Base-by-base conservation (phyloP, 2,113 vertebrate species). In the Erpornis zantholeuca region DNA sequence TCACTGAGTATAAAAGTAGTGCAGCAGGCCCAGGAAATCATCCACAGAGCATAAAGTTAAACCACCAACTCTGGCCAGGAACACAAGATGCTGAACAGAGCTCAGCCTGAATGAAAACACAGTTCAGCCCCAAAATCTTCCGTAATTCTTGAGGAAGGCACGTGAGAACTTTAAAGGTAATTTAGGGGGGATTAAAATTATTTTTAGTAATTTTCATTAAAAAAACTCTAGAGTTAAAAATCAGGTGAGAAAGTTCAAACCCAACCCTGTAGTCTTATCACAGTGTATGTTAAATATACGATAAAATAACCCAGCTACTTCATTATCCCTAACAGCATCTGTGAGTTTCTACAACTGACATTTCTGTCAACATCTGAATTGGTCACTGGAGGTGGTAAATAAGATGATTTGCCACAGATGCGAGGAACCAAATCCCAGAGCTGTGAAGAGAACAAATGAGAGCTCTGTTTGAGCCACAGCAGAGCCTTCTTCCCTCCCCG, bases 361-460 rank as follows among this genome's bases (percentile, higher is more conserved):
- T 93, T 93, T 92, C 88, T 96, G 63, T 68, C 31, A 47, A 90
- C 79, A 95, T 94, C 68, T 75, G 85, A 96, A 81, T 94, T 78
- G 60, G 88, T 92, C 90, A 83, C 85, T 90, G 86, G 90, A 92
- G 94, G 88, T 90, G 90, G 90, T 95, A 95, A 97, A 96, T 94
- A 93, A 94, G 77, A 97, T 84, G 88, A 94, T 96, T 95, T 88
- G 77, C 94, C 94, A 94, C 95, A 92, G 95, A 96, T 96, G 94
- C 0, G 9, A 89, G 86, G 90, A 94, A 88, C 29, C 2, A 0
- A 92, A 96, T 96, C 94, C 71, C 22, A 2, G 88, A 96, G 65
- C 92, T 81, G 56, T 11, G 7, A 64, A 53, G 85, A 92, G 69
- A 94, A 96, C 93, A 95, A 95, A 92, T 3, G 45, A 86, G 60